Percentiles rank a stretch among this genome's conserved stretches.
Evolutionary conservation across 1,140 invertebrate species (phyloP).

Genomic region (Drosophila chauvacae): DNA sequence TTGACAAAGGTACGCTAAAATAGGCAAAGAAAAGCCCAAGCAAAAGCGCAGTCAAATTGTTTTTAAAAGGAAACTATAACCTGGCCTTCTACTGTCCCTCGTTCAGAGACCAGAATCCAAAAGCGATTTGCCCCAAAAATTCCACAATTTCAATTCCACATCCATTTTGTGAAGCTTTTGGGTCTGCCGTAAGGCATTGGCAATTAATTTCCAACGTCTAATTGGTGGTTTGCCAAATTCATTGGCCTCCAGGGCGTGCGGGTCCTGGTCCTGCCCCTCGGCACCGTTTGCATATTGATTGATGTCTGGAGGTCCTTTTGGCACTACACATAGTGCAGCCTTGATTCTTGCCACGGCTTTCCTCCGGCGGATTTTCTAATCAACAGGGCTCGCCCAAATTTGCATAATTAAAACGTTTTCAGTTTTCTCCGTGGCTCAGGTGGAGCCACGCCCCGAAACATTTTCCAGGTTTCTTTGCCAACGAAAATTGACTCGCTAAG

Average conservation of each 20-base stretch:
- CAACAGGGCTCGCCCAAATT: constrained; percentile 67
- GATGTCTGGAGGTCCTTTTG: constrained; percentile 43
- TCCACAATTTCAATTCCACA: constrained; percentile 2
- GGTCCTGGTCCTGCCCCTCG: constrained; percentile 22
- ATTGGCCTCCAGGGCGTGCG: constrained; percentile 35
- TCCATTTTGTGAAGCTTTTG: constrained; percentile 9
- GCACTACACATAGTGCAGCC: constrained; percentile 12
- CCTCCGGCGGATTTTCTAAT: constrained; percentile 73
- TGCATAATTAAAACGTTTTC: constrained; percentile 78
- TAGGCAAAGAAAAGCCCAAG: background rate
- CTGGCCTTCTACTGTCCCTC: background rate
- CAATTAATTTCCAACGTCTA: constrained; percentile 75
- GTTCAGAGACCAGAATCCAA: background rate
- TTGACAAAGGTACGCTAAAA: constrained; percentile 38
- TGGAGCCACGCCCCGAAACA: constrained; percentile 11
- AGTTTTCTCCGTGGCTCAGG: constrained; percentile 53
- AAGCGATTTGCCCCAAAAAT: constrained; percentile 7
- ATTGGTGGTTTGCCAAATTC: constrained; percentile 72
- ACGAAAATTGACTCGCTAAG: constrained; percentile 70
- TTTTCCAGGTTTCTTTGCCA: constrained; percentile 35
- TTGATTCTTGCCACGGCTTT: constrained; percentile 5
- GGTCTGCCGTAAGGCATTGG: constrained; percentile 42
- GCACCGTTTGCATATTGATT: constrained; percentile 64
- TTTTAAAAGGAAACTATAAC: background rate
- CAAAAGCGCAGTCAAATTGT: constrained; percentile 20